Conservation (phyloP, 2,888 invertebrate genomes). For the Limnephilus rhombicus region DNA sequence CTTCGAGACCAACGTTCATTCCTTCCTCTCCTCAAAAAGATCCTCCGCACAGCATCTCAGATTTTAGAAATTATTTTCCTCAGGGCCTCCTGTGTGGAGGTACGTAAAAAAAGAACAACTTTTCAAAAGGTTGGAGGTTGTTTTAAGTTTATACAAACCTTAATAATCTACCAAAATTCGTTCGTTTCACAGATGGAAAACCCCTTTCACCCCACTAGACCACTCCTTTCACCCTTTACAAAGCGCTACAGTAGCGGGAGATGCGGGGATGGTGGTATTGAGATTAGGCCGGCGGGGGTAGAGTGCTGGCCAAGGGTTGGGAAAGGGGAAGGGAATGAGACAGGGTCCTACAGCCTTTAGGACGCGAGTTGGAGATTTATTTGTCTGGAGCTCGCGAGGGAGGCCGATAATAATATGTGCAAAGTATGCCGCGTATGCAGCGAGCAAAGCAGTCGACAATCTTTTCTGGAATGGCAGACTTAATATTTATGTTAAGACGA, state of each 20-base stretch:
- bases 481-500: too few relatives aligned
- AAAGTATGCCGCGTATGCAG: neutral
- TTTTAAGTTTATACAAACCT: neutral
- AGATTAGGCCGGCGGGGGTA: neutral
- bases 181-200: neutral
- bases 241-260: neutral
- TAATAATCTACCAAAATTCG: neutral
- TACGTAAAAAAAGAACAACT: too few relatives aligned
- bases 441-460: neutral
- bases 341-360: neutral
- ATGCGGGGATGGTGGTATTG: neutral
- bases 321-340: neutral
- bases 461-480: neutral
- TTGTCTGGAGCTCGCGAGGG: conserved; percentile 23
- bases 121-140: too few relatives aligned
- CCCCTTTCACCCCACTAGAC: neutral
- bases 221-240: neutral
- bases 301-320: neutral
- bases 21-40: too few relatives aligned
- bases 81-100: too few relatives aligned
- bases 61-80: too few relatives aligned
- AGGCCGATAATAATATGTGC: neutral
- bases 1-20: too few relatives aligned
- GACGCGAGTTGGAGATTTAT: conserved; percentile 29
- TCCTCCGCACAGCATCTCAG: too few relatives aligned